phyloP scores from a whole-genome alignment of 1,140 invertebrate species.

The Theocolax elegans region DNA sequence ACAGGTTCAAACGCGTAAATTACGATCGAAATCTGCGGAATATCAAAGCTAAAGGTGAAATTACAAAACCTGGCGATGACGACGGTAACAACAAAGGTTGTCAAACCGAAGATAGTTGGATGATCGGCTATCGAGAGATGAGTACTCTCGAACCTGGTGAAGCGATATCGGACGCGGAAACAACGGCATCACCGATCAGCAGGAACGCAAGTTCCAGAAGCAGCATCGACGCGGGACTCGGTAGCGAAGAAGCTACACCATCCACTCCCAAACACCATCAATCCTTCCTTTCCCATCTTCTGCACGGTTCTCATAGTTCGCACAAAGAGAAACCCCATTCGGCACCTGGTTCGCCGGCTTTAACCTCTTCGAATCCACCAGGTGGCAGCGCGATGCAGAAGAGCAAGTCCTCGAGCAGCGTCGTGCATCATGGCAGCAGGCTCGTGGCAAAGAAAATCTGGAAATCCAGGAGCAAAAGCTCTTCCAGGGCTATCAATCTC shows the following conservation, averaged over 20 bases:
- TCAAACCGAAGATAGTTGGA: constrained; percentile 81
- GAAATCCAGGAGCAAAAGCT: constrained; percentile 82
- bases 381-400: constrained; percentile 83
- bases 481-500: constrained; percentile 71
- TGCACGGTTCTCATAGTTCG: constrained; percentile 70
- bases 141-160: constrained; percentile 53
- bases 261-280: constrained; percentile 71
- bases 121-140: constrained; percentile 65
- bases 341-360: constrained; percentile 65
- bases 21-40: constrained; percentile 87
- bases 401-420: constrained; percentile 86
- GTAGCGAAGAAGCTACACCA: constrained; percentile 60
- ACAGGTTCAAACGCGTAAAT: constrained; percentile 87
- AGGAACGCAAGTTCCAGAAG: constrained; percentile 69
- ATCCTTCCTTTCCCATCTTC: constrained; percentile 75
- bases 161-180: constrained; percentile 64
- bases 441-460: constrained; percentile 86
- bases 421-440: constrained; percentile 78
- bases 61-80: constrained; percentile 77
- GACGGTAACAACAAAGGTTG: constrained; percentile 78
- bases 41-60: constrained; percentile 83
- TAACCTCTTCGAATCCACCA: constrained; percentile 65
- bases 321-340: constrained; percentile 65
- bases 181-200: constrained; percentile 63
- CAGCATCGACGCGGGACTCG: constrained; percentile 68